These are phyloP conservation scores for Notiomystis cincta DNA, from an alignment of 2,113 vertebrate genomes.

Conservation along the genomic window DNA sequence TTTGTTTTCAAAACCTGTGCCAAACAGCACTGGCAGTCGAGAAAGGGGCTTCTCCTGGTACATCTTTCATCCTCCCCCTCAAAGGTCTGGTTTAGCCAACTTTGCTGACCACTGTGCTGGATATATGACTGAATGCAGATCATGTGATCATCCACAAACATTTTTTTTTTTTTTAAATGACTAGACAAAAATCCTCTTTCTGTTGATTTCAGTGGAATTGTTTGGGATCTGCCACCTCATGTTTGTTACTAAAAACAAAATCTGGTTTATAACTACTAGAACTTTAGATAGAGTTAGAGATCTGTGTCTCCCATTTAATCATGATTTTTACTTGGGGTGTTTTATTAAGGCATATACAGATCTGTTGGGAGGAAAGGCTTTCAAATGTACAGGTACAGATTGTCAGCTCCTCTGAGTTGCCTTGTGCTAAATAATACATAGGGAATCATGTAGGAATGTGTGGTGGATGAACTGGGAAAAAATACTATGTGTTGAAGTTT, in stretches of 20 bases:
- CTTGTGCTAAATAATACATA: neutral
- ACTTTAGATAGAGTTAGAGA: neutral
- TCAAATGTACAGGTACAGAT: neutral
- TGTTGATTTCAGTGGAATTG: neutral
- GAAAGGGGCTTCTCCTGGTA: neutral
- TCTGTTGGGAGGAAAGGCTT: neutral
- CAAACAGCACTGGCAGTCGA: neutral
- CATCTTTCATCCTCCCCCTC: neutral
- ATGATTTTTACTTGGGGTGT: neutral
- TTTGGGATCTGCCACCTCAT: neutral
- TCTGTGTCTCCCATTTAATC: neutral
- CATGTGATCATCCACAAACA: neutral
- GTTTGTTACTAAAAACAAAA: neutral
- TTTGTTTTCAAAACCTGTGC: neutral
- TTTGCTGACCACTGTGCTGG: neutral
- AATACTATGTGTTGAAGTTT: rapidly evolving
- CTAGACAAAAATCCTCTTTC: neutral
- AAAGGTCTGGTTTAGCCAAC: neutral
- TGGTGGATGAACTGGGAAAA: neutral
- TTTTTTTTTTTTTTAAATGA: too few relatives aligned
- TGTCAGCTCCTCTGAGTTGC: neutral
- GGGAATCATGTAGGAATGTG: neutral
- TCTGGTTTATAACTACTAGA: neutral
- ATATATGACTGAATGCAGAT: neutral
- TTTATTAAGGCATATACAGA: neutral